These are phyloP conservation scores for Cacoxenus indagator DNA, from an alignment of 2,888 invertebrate species.

Conservation along the genomic window DNA sequence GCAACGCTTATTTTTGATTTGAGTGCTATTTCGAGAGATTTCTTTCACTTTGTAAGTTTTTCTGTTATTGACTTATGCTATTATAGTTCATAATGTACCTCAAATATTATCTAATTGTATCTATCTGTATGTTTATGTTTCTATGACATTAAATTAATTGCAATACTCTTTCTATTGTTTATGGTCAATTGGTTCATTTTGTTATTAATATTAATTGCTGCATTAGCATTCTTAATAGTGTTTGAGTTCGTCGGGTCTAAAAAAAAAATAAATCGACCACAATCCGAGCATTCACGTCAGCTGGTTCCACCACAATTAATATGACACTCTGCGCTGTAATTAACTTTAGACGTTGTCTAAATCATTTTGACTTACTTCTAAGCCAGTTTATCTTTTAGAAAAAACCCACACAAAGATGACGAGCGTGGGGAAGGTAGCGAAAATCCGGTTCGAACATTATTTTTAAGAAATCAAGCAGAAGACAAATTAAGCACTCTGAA, in stretches of 20 bases:
- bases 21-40: background rate
- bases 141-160: no score
- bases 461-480: no score
- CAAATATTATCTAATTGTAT: no score
- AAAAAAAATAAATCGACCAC: background rate
- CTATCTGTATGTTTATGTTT: no score
- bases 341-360: slow-evolving; percentile 49
- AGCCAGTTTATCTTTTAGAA: background rate
- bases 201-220: background rate
- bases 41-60: background rate
- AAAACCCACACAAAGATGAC: no score
- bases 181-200: background rate
- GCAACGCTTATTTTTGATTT: background rate
- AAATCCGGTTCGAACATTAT: background rate
- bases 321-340: slow-evolving; percentile 54
- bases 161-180: no score
- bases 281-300: background rate
- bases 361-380: slow-evolving; percentile 50
- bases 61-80: background rate
- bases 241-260: background rate
- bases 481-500: no score
- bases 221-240: background rate
- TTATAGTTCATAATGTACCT: no score
- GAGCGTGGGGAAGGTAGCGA: background rate
- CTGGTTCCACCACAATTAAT: slow-evolving; percentile 38